Evolutionary conservation across 2,113 vertebrate species (phyloP).

Genomic region (Shinisaurus crocodilurus): DNA sequence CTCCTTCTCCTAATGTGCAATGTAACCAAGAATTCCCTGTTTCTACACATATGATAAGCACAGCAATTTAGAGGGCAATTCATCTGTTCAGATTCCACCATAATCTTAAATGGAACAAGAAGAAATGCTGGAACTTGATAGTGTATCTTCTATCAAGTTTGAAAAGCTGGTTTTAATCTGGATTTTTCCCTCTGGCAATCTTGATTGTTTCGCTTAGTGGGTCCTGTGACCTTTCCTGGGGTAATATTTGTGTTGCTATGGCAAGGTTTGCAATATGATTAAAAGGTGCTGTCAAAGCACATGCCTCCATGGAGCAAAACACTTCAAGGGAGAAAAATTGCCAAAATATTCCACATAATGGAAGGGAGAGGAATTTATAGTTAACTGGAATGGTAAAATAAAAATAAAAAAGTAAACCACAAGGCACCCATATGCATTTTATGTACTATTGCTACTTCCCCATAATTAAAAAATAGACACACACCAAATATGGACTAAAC

Average conservation of each 20-base stretch:
- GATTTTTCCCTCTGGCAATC: constrained; percentile 33
- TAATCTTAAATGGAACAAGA: not conserved
- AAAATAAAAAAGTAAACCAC: constrained; percentile 1
- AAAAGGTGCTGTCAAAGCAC: constrained; percentile 48
- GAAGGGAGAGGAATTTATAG: constrained; percentile 49
- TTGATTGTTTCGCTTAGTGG: constrained; percentile 37
- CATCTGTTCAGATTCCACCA: not conserved
- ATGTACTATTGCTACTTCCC: not conserved
- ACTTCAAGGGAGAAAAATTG: constrained; percentile 47
- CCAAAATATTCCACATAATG: constrained; percentile 50
- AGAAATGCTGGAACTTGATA: not conserved
- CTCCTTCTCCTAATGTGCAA: constrained; percentile 8
- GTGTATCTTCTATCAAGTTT: constrained; percentile 20
- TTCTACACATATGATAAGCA: constrained; percentile 21
- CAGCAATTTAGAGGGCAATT: not conserved
- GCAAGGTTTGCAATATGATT: constrained; percentile 56
- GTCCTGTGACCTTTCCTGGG: constrained; percentile 47
- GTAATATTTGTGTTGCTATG: constrained; percentile 49
- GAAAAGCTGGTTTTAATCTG: constrained; percentile 40
- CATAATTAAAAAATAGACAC: constrained; percentile 2
- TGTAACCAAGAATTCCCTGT: not conserved
- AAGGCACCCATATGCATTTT: not conserved
- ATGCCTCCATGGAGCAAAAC: constrained; percentile 54
- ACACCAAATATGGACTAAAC: not conserved
- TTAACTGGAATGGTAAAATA: constrained; percentile 52